phyloP scores from a whole-genome alignment of 2,797 vertebrate genomes.

The Sebastes diaconus region DNA sequence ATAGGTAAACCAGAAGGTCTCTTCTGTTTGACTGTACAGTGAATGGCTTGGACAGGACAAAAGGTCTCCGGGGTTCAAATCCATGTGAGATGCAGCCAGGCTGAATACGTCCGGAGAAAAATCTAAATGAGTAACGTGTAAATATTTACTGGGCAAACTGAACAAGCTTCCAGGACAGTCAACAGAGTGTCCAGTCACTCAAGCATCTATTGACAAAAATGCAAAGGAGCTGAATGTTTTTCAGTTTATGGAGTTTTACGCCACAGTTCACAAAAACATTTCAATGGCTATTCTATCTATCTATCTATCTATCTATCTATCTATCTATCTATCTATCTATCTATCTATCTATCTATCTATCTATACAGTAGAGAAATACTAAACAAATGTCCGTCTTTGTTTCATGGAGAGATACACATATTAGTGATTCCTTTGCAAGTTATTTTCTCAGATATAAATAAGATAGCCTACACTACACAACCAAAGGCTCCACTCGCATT shows the following conservation, averaged over 20 bases:
- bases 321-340: background rate
- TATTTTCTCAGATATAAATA: background rate
- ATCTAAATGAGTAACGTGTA: conserved; percentile 52
- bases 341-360: background rate
- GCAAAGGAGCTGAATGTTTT: conserved; percentile 17
- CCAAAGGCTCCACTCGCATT: background rate
- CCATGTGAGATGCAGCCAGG: conserved; percentile 17
- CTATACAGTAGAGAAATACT: background rate
- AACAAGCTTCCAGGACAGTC: conserved; percentile 38
- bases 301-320: background rate
- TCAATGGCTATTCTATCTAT: background rate
- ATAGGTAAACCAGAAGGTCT: background rate
- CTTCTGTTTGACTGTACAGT: background rate
- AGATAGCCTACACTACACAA: background rate
- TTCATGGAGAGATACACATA: too few relatives aligned
- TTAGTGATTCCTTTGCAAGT: too few relatives aligned
- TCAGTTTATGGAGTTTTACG: background rate
- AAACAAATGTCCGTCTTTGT: too few relatives aligned
- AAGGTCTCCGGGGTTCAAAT: conserved; percentile 53
- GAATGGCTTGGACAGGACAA: conserved; percentile 41
- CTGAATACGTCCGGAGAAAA: conserved; percentile 33
- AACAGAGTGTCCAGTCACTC: conserved; percentile 18
- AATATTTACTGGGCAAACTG: conserved; percentile 69
- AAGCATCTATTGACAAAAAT: conserved; percentile 13
- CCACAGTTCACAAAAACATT: background rate